phyloP scores from a whole-genome alignment of 2,113 vertebrate genomes.

The Eulemur rufifrons region DNA sequence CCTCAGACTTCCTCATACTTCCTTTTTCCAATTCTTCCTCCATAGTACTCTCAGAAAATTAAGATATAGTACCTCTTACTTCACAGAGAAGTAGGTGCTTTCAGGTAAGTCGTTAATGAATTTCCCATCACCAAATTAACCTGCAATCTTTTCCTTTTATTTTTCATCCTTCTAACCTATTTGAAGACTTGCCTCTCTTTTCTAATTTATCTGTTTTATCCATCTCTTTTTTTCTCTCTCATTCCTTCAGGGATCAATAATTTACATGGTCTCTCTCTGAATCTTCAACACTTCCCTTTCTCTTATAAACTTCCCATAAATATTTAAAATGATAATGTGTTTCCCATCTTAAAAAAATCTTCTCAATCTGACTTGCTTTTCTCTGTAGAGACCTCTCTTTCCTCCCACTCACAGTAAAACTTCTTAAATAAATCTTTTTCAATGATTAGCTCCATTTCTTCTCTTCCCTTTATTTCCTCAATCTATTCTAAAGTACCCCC shows the following conservation, averaged over 20 bases:
- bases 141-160: neutral
- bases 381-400: neutral
- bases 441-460: neutral
- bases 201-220: neutral
- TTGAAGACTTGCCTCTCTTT: neutral
- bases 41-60: neutral
- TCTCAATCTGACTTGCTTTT: neutral
- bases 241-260: neutral
- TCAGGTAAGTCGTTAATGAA: neutral
- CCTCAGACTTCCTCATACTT: neutral
- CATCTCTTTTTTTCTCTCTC: neutral
- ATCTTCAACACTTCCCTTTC: neutral
- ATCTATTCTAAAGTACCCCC: neutral
- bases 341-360: neutral
- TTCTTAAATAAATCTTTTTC: neutral
- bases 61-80: neutral
- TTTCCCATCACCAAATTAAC: neutral
- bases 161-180: neutral
- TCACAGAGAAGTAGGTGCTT: neutral
- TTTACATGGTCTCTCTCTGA: neutral
- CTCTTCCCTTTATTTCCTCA: neutral
- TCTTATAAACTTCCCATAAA: neutral
- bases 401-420: neutral
- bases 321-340: neutral
- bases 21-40: neutral